These are phyloP conservation scores for Eudyptes chrysolophus DNA, from an alignment of 2,113 vertebrate species.

Conservation along the genomic window DNA sequence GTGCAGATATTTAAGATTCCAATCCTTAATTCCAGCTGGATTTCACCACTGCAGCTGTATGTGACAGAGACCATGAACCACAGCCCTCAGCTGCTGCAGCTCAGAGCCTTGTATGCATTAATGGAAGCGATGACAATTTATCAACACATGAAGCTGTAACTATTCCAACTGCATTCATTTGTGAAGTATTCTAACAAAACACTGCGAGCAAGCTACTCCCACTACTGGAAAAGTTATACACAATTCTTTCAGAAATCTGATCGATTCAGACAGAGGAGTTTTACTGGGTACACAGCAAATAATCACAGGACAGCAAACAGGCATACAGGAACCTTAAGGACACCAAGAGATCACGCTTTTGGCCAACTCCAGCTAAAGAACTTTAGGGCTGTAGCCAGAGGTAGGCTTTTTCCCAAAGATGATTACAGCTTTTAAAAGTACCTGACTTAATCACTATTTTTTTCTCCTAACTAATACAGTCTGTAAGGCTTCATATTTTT, in stretches of 20 bases:
- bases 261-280: not conserved
- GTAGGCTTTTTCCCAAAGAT: too few species aligned
- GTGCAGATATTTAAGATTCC: not conserved
- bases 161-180: not conserved
- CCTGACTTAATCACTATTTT: not conserved
- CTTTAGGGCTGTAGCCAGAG: too few species aligned
- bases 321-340: too few species aligned
- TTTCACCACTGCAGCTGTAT: accelerated
- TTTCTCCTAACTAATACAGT: not conserved
- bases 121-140: accelerated
- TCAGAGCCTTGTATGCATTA: too few species aligned
- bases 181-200: not conserved
- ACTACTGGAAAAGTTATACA: not conserved
- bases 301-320: not conserved
- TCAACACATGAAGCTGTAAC: accelerated
- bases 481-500: not conserved
- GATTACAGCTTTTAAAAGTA: not conserved
- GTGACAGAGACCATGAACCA: accelerated
- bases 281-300: not conserved
- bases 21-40: not conserved
- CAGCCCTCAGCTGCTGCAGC: not conserved
- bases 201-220: not conserved
- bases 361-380: too few species aligned
- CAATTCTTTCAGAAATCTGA: not conserved
- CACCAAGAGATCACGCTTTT: accelerated